These are phyloP conservation scores for Agrotis segetum DNA, from an alignment of 2,888 invertebrate species.

Conservation along the genomic window DNA sequence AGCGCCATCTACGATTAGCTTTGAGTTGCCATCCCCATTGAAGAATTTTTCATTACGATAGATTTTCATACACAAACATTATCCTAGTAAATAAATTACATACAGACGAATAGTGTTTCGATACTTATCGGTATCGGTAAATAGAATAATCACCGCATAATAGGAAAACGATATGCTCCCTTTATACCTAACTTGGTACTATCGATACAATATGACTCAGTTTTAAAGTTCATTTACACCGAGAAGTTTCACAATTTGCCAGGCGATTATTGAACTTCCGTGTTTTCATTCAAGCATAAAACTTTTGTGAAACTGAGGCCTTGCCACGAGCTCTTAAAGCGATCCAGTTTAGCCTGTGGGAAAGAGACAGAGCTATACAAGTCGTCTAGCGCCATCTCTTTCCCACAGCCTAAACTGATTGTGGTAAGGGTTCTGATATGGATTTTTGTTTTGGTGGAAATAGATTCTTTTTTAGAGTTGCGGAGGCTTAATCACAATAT, in stretches of 20 bases:
- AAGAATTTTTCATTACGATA: slow-evolving; percentile 5
- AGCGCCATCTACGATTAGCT: too few species aligned
- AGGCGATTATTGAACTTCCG: background rate
- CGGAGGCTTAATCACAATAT: too few species aligned
- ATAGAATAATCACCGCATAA: slow-evolving; percentile 15
- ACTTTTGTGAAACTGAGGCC: too few species aligned
- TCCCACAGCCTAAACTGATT: too few species aligned
- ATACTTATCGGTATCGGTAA: slow-evolving; percentile 5
- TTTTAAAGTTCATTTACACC: slow-evolving; percentile 16
- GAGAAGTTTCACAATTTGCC: background rate
- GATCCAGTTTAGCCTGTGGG: too few species aligned
- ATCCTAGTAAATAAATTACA: slow-evolving; percentile 34
- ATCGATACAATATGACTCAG: slow-evolving; percentile 13
- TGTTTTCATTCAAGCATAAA: background rate
- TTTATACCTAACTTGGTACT: slow-evolving; percentile 11
- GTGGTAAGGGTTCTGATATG: too few species aligned
- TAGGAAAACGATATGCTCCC: slow-evolving; percentile 38
- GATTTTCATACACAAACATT: slow-evolving; percentile 32
- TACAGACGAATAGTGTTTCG: slow-evolving; percentile 29
- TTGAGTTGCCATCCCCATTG: too few species aligned
- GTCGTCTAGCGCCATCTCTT: too few species aligned
- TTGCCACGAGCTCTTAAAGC: too few species aligned
- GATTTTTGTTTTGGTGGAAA: background rate
- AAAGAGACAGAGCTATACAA: too few species aligned
- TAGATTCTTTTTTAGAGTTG: too few species aligned